Base-by-base conservation (phyloP, 2,888 invertebrate genomes). In the Alitta virens region DNA sequence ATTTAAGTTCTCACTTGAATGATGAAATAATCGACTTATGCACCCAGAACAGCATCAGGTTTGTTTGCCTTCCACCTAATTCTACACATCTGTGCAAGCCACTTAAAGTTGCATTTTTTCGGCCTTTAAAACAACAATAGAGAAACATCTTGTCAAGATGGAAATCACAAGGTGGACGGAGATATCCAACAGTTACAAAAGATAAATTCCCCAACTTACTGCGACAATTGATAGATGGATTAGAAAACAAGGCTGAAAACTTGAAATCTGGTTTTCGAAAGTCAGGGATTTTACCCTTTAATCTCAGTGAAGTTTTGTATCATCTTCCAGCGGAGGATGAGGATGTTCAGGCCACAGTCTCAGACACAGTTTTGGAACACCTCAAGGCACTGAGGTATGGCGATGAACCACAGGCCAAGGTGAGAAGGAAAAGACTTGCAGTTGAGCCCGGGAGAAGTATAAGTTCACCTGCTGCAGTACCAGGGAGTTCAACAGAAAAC, bases 41-140 rank as follows among this genome's bases (percentile, higher is more conserved):
- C 64, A 64, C 75, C 62, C 71, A 75, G 43, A 68, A 78, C 55
- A 66, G 78, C 64, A 80, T 82, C 50, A 56, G 60, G n/a, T 81
- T 82, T 68, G 55, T 67, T 24, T 63, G 60, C 50, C 42, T 71
- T 21, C 70, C 66, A 14, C 63, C 68, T n/a, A 70, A 72, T 43
- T 42, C 56, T 40, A 70, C 69, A 25, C 68, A 71, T 55, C 62
- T 70, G 25, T 50, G 50, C 21, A 68, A 71, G 54, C 70, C 70
- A 25, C 62, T 71, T 2, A 70, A 71, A 64, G 68, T 66, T 2
- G 61, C 62, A 5, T 64, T 55, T n/a, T 69, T 68, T 53, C 33
- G 59, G 1, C 65, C 69, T 2, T 55, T 68, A 58, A 69, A 69
- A 40, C 56, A 16, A 23, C 51, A 21, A 38, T 69, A 67, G 68